Percentiles rank a stretch among this genome's conserved stretches.
phyloP scores from a whole-genome alignment of 2,888 invertebrate genomes.

The Dione juno region DNA sequence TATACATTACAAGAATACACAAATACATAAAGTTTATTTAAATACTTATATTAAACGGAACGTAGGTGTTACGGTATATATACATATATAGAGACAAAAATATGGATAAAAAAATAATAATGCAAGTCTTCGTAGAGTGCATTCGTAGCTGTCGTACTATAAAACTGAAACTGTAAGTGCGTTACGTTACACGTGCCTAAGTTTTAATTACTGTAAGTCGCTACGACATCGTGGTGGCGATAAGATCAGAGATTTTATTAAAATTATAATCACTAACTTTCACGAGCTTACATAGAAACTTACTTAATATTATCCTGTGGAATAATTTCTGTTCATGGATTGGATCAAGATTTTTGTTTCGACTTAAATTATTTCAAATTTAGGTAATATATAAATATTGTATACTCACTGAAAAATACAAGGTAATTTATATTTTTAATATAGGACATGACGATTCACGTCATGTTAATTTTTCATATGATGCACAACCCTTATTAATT shows the following conservation, averaged over 20 bases:
- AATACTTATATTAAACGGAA: no score
- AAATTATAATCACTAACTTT: neutral
- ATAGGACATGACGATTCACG: neutral
- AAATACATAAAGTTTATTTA: no score
- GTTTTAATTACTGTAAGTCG: conserved; percentile 16
- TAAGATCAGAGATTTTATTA: neutral
- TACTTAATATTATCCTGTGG: no score
- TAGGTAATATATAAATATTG: no score
- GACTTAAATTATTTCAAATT: neutral
- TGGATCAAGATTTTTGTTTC: no score
- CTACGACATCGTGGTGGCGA: neutral
- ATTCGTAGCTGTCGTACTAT: neutral
- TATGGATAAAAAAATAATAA: neutral
- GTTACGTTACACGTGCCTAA: conserved; percentile 14
- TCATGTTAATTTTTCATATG: neutral
- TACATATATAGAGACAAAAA: neutral
- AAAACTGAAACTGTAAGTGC: conserved; percentile 8
- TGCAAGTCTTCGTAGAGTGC: neutral
- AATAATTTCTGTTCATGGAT: no score
- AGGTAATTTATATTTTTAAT: neutral
- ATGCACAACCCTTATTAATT: conserved; percentile 16
- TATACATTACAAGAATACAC: no score
- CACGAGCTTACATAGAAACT: no score
- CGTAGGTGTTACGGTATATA: neutral
- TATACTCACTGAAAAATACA: neutral